phyloP scores from a whole-genome alignment of 2,113 vertebrate species.

The Psettodes erumei region DNA sequence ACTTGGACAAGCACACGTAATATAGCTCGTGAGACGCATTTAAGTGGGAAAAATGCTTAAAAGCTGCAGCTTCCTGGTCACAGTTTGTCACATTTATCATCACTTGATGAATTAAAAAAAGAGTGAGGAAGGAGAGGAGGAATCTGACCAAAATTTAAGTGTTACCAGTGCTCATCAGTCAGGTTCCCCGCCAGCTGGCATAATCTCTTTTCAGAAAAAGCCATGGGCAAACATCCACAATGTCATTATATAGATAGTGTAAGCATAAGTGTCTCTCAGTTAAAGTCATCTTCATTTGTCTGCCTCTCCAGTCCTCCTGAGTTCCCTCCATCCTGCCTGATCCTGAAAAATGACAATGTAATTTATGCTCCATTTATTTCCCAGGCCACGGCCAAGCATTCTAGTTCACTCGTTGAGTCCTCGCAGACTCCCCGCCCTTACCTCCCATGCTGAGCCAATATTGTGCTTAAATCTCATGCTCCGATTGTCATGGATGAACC shows the following conservation, averaged over 20 bases:
- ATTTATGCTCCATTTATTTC: constrained; percentile 86
- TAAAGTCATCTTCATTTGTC: constrained; percentile 48
- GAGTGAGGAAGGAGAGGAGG: background rate
- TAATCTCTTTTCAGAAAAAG: constrained; percentile 1
- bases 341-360: constrained; percentile 75
- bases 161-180: background rate
- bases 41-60: background rate
- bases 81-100: background rate
- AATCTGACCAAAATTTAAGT: background rate
- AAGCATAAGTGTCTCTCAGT: constrained; percentile 25
- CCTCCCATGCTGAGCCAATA: constrained; percentile 84
- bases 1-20: background rate
- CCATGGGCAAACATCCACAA: background rate
- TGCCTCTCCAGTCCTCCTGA: constrained; percentile 10
- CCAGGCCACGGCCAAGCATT: constrained; percentile 72
- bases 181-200: background rate
- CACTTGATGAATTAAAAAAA: background rate
- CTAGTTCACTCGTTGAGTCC: constrained; percentile 66
- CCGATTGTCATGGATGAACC: constrained; percentile 79
- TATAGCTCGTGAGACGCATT: background rate
- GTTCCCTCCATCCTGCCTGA: constrained; percentile 54
- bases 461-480: constrained; percentile 86
- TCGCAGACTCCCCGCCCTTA: constrained; percentile 69
- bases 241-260: constrained; percentile 11
- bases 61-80: background rate